Base-by-base conservation (phyloP, 2,113 vertebrate species). In the Crotophaga sulcirostris region DNA sequence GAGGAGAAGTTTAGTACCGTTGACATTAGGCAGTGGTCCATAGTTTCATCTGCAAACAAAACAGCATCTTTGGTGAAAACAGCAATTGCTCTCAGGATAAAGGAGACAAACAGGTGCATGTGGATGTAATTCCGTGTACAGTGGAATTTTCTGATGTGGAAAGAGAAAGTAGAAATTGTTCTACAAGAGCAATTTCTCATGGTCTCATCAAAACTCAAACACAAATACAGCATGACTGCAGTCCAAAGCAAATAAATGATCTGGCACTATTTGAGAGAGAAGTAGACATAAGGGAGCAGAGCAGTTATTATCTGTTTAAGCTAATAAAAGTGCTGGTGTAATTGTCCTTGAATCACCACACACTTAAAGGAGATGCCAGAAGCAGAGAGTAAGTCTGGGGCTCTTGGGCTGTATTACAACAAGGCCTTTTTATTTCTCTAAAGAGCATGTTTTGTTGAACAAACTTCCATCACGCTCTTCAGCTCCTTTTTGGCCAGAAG, bases 81-180 rank as follows among this genome's bases (percentile, higher is more conserved):
- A 3, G 99, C 98, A 31, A 98, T 97, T 31, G 98, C 98, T 70
- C 98, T 97, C 96, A 99, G 92, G 92, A 99, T 97, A 56, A 99
- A 99, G 58, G 99, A 99, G 47, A 98, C 95, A 96, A 99, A 99
- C n/a, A 99, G 97, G 97, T 99, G 99, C 97, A 99, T 97, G 94
- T 99, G 99, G 97, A 99, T 99, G 97, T 99, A 99, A 95, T 99
- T 99, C 89, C 98, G 98, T 38, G 99, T 98, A 63, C 99, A 99
- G 94, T 98, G 99, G 93, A 99, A 99, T 94, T 99, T 99, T 81
- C 99, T 99, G 97, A 38, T 59, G 40, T 25, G 24, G 49, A 83
- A 87, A 94, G 62, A 81, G 36, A 84, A 80, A 72, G 86, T 0
- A 55, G 42, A 62, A 58, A 5, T 54, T 19, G 9, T 8, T 66